These are phyloP conservation scores for Agraylea sexmaculata DNA, from an alignment of 1,140 invertebrate genomes.

Conservation along the genomic window DNA sequence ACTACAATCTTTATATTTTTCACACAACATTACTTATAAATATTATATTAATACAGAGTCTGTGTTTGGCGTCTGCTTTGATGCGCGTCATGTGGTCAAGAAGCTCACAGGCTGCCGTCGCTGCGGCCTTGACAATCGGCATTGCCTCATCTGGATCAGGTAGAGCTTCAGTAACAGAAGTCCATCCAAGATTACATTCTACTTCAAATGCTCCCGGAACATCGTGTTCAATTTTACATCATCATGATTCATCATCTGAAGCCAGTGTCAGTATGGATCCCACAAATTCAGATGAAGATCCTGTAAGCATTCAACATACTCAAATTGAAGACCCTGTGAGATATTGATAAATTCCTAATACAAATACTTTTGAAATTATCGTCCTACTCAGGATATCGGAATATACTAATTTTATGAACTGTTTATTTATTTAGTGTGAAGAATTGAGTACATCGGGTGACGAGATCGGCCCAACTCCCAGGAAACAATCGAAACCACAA, in stretches of 20 bases:
- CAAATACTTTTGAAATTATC: too few species aligned
- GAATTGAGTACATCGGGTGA: constrained; percentile 39
- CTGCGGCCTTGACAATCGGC: constrained; percentile 34
- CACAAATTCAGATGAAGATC: constrained; percentile 57
- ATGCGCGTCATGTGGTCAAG: constrained; percentile 84
- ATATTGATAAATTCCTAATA: too few species aligned
- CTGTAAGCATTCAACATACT: constrained; percentile 25
- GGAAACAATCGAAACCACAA: constrained; percentile 40
- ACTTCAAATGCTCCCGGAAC: background rate
- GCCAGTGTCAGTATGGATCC: constrained; percentile 64
- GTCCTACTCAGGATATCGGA: too few species aligned
- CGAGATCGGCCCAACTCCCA: constrained; percentile 37
- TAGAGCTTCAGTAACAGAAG: constrained; percentile 35
- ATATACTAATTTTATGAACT: constrained; percentile 1
- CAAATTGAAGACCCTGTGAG: background rate
- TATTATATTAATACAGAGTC: constrained; percentile 43
- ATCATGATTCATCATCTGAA: constrained; percentile 50
- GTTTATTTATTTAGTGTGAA: constrained; percentile 31
- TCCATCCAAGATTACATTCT: constrained; percentile 19
- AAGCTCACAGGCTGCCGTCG: constrained; percentile 43
- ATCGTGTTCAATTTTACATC: constrained; percentile 25
- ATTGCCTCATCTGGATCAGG: constrained; percentile 41
- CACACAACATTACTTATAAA: background rate
- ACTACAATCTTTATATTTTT: background rate
- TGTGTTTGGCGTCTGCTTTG: constrained; percentile 77